These are phyloP conservation scores for Takifugu rubripes DNA, from an alignment of 2,797 vertebrate genomes.

Conservation along the genomic window DNA sequence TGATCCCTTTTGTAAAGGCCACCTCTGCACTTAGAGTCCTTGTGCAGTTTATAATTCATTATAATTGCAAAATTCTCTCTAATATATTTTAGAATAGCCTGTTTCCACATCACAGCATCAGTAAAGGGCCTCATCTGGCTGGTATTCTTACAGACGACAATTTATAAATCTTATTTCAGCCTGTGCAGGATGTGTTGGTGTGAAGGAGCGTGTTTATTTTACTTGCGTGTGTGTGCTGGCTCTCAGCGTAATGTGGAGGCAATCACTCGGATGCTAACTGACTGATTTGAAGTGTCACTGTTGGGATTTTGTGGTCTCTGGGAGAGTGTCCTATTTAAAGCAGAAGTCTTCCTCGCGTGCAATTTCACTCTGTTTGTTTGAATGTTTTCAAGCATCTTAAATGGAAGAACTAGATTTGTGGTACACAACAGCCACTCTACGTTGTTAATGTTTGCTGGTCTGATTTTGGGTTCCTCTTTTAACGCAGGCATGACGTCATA, in stretches of 20 bases:
- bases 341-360: not conserved
- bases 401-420: no score
- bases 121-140: no score
- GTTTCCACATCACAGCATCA: no score
- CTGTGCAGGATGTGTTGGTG: not conserved
- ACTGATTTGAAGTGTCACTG: constrained; percentile 5
- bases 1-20: constrained; percentile 1
- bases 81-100: not conserved
- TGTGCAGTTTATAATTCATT: not conserved
- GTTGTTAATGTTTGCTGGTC: no score
- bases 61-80: not conserved
- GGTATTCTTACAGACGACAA: no score
- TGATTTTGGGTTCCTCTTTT: no score
- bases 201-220: constrained; percentile 9
- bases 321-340: constrained; percentile 5
- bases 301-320: constrained; percentile 8
- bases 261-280: constrained; percentile 2
- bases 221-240: constrained; percentile 10
- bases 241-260: not conserved
- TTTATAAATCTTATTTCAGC: no score
- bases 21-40: not conserved
- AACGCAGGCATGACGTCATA: no score
- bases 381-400: no score
- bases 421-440: no score
- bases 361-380: not conserved